These are phyloP conservation scores for Sthenelais limicola DNA, from an alignment of 2,888 invertebrate genomes.

Conservation along the genomic window DNA sequence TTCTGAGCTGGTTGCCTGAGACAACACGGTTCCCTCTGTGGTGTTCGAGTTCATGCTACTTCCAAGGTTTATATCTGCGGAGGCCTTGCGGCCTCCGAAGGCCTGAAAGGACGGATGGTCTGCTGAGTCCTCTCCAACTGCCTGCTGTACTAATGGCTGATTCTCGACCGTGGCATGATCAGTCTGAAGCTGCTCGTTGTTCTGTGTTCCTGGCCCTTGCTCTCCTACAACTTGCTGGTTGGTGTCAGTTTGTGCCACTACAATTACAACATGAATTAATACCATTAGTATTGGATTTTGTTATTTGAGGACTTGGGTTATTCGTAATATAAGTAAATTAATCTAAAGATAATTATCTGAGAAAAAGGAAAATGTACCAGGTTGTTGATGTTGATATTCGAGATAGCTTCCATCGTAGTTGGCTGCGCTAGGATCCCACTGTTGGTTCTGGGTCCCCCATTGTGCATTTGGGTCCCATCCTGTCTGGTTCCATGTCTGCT, in stretches of 20 bases:
- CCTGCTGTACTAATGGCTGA: too few species aligned
- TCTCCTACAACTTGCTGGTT: too few species aligned
- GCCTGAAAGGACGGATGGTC: constrained; percentile 16
- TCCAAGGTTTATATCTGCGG: constrained; percentile 18
- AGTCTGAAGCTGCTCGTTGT: too few species aligned
- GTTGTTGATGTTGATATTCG: constrained; percentile 11
- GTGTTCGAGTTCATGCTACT: constrained; percentile 32
- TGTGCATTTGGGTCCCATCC: constrained; percentile 3
- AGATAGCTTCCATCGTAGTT: constrained; percentile 22
- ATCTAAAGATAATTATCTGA: too few species aligned
- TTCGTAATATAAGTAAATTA: too few species aligned
- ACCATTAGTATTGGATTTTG: too few species aligned
- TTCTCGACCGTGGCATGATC: too few species aligned
- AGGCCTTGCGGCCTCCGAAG: neutral
- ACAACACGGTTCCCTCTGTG: neutral
- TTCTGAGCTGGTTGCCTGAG: neutral
- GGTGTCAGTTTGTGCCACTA: too few species aligned
- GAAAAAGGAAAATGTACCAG: neutral
- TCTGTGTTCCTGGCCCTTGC: too few species aligned
- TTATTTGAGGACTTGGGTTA: too few species aligned
- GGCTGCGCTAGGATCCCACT: constrained; percentile 30
- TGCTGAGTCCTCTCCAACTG: neutral
- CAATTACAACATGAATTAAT: too few species aligned
- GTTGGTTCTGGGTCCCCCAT: constrained; percentile 24
- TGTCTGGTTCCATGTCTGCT: constrained; percentile 31